Evolutionary conservation across 2,797 vertebrate species (phyloP).

Genomic region (Petrocephalus schoutedeni): DNA sequence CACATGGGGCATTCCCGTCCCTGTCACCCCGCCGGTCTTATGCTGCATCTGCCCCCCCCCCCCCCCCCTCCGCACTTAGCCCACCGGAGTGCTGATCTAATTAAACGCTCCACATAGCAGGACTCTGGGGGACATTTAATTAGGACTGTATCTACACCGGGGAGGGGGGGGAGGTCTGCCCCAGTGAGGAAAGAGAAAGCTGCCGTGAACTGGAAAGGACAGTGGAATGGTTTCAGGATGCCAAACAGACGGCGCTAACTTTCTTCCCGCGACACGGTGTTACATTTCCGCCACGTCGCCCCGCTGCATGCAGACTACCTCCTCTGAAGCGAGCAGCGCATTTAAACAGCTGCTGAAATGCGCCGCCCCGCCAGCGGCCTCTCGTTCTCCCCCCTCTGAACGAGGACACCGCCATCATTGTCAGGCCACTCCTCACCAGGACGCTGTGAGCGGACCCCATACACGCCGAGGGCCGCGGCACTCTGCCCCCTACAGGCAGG

Average conservation of each 20-base stretch:
- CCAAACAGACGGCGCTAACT: neutral
- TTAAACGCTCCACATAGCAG: conserved; percentile 63
- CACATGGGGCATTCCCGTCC: conserved; percentile 16
- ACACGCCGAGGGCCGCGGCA: too few relatives aligned
- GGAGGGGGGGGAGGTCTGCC: conserved; percentile 22
- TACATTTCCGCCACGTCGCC: neutral
- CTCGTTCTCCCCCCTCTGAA: neutral
- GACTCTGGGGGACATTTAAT: conserved; percentile 53
- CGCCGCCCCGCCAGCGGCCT: neutral
- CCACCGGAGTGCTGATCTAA: conserved; percentile 66
- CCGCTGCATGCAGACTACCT: neutral
- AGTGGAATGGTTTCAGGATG: neutral
- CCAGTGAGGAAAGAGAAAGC: conserved; percentile 27
- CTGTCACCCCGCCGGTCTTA: conserved; percentile 8
- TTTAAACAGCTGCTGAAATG: neutral
- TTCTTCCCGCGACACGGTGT: conserved; percentile 7
- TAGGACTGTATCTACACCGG: conserved; percentile 34
- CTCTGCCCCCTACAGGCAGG: neutral
- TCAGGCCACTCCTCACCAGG: neutral
- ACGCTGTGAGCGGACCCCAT: neutral
- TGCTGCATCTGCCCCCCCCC: conserved; percentile 2
- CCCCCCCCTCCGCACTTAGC: conserved; percentile 37
- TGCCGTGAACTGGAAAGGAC: conserved; percentile 2
- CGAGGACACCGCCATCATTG: too few relatives aligned
- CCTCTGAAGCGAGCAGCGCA: too few relatives aligned